Percentiles rank a stretch among this genome's conserved stretches.
phyloP scores from a whole-genome alignment of 2,113 vertebrate genomes.

The Scatophagus argus region DNA sequence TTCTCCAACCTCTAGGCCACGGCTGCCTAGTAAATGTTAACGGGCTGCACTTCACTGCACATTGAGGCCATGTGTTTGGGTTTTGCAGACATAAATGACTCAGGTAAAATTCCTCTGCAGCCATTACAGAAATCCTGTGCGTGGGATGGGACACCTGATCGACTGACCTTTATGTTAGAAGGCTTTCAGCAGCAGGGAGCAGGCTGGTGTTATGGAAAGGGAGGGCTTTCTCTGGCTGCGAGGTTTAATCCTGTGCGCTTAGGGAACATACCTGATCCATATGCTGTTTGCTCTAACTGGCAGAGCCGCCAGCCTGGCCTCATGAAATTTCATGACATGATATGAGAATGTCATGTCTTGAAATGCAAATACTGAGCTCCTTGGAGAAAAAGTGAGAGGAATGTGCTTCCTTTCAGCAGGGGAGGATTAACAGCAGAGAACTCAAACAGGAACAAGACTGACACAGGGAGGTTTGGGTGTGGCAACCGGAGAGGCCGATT shows the following conservation, averaged over 20 bases:
- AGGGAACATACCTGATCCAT: not conserved
- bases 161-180: not conserved
- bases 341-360: not conserved
- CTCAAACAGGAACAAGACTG: not conserved
- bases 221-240: not conserved
- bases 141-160: not conserved
- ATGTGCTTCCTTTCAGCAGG: not conserved
- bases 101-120: constrained; percentile 9
- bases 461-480: not conserved
- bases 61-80: not conserved
- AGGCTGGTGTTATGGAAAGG: not conserved
- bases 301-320: not conserved
- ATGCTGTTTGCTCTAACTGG: not conserved
- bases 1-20: no score
- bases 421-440: not conserved
- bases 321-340: constrained; percentile 7
- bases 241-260: not conserved
- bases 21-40: not conserved
- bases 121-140: not conserved
- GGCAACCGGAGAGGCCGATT: not conserved
- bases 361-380: constrained; percentile 7
- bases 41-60: not conserved
- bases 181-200: not conserved
- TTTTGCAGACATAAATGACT: not conserved
- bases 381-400: not conserved